Evolutionary conservation across 2,888 invertebrate species (phyloP), one percentile per base, ranked within the genome.

Genomic region (Sturmia bella): DNA sequence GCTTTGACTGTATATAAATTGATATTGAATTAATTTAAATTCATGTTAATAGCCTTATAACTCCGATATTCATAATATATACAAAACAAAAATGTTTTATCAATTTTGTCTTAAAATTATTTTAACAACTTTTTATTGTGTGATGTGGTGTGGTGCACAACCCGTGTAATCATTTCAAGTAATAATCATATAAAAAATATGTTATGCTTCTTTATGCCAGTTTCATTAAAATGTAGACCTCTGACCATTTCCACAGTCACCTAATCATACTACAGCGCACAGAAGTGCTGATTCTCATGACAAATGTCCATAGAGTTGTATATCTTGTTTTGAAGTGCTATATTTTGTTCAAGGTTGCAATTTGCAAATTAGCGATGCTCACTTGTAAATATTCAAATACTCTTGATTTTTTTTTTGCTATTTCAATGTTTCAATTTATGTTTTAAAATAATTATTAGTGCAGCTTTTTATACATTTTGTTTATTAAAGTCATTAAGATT

Each of bases 341-440:
- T 72, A 77, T 59, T 80, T 80, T 83, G 68, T 66, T 83, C 83
- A 79, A 83, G 83, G 83, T 83, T 80, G 76, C 32, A 83, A 80
- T 80, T 76, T 75, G 66, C 75, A 78, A 82, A 82, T 82, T 82
- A 82, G 82, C 74, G 82, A 82, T 82, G 78, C 82, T 82, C 74
- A 75, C 78, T 82, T 66, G 78, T 69, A 74, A 77, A 77, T 43
- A 73, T 45, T 63, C 70, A 77, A 45, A 41, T 52, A 48, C 56
- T 54, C 54, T 15, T 17, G 12, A 17, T 19, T 52, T 41, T 15
- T 57, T 52, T 61, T 45, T 24, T 32, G 3, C 27, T 27, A 27
- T n/a, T n/a, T n/a, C n/a, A 27, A 27, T 27, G 5, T 32, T 32
- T 32, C 32, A 32, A 32, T 21, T 15, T 27, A 43, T 56, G 12